A percentile compares a stretch with the other conserved stretches of the same genome.
These are phyloP conservation scores for Astreopora myriophthalma DNA, from an alignment of 64 coral and sea anemone genomes.

Conservation along the genomic window DNA sequence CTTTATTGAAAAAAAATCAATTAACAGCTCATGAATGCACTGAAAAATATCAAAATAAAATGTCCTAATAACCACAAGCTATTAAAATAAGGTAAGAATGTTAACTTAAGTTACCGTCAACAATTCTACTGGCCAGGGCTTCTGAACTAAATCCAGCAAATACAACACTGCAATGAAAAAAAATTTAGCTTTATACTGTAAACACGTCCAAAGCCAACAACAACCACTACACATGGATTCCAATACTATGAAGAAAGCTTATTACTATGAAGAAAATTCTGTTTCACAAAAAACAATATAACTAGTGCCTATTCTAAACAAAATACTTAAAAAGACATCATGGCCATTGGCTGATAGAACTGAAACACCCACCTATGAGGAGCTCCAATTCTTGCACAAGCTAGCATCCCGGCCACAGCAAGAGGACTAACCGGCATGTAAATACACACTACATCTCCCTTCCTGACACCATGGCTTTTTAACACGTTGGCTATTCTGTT, in stretches of 20 bases:
- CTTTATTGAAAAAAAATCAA: constrained; percentile 1
- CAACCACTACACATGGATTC: too few relatives aligned
- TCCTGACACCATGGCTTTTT: constrained; percentile 87
- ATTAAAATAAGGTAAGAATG: too few relatives aligned
- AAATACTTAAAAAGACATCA: too few relatives aligned
- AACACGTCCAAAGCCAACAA: background rate
- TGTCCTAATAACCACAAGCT: background rate
- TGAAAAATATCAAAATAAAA: background rate
- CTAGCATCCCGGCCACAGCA: constrained; percentile 93
- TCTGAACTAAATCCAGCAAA: constrained; percentile 99
- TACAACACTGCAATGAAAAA: constrained; percentile 81
- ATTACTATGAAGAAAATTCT: too few relatives aligned
- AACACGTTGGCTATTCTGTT: constrained; percentile 86
- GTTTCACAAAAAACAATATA: background rate
- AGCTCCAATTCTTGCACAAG: constrained; percentile 96
- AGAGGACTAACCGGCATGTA: constrained; percentile 95
- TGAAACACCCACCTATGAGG: constrained; percentile 76
- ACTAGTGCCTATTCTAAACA: too few relatives aligned
- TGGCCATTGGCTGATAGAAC: background rate
- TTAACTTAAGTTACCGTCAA: constrained; percentile 80
- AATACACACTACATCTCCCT: constrained; percentile 93
- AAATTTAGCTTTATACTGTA: background rate
- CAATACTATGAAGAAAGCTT: too few relatives aligned
- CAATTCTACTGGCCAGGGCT: constrained; percentile 88
- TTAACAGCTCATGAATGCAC: background rate